Evolutionary conservation across 2,797 vertebrate species (phyloP), one percentile per base, ranked within the genome.

Genomic region (Chaunax sp.): DNA sequence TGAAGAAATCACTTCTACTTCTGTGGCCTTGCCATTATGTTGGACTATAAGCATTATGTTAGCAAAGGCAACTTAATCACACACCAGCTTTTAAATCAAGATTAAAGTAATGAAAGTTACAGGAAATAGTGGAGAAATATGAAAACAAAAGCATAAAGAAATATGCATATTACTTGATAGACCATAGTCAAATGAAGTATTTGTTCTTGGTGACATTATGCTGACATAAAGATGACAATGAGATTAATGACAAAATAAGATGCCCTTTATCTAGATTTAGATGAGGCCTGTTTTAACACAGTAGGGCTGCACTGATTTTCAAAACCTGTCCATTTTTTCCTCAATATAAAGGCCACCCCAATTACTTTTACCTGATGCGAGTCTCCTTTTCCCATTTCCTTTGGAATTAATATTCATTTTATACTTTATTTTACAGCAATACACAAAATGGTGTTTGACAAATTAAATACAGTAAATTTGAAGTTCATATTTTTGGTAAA

Each of bases 181-280:
- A 35, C 74, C 46, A 46, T 10, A 55, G 28, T 58, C n/a, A 59
- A 61, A 69, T 46, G 10, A 18, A 30, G 23, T 28, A 40, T 50
- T 82, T 86, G 56, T 78, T 82, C 47, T 81, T 76, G 71, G 88
- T 81, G 88, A 85, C 71, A 87, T 92, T 78, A 92, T 89, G 83
- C 83, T 87, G 89, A 92, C 87, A 91, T 73, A 83, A 60, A 85
- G 80, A 92, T 93, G 88, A 90, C 86, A 90, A 90, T 90, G 90
- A 89, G 87, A 81, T 88, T 69, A 87, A 89, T 90, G 83, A 89
- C 75, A 79, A 80, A 88, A 79, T 72, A 81, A 73, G 80, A 82
- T 55, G 53, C 26, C 64, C 50, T 70, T 38, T 18, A 13, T 71
- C 40, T 59, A 65, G 37, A 50, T 86, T 78, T 57, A 59, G 76